Evolutionary conservation across 2,888 invertebrate genomes (phyloP).

Genomic region (Chrysopilus asiliformis): DNA sequence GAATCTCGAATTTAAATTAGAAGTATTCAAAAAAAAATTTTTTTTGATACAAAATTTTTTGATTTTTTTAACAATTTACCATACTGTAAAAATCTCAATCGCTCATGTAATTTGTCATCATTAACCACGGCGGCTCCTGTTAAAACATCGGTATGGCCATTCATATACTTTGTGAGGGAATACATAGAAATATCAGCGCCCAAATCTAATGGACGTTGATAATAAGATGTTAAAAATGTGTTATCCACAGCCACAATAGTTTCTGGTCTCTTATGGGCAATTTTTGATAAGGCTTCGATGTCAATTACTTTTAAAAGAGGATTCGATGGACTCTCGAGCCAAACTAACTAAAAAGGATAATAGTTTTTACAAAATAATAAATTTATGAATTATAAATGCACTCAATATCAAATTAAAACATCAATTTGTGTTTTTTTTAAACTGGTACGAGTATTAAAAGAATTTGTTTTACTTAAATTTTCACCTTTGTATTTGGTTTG

Average conservation of each 20-base stretch:
- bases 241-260: conserved; percentile 65
- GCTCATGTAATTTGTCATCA: background rate
- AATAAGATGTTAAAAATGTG: conserved; percentile 74
- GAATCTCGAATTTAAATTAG: background rate
- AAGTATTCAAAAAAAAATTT: too few species aligned
- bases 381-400: background rate
- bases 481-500: conserved; percentile 71
- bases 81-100: background rate
- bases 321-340: conserved; percentile 12
- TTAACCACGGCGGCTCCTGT: conserved; percentile 59
- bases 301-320: conserved; percentile 10
- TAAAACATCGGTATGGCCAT: conserved; percentile 85
- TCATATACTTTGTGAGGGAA: conserved; percentile 87
- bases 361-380: conserved; percentile 1
- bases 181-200: conserved; percentile 79
- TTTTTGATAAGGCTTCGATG: conserved; percentile 6
- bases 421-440: too few species aligned
- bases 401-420: background rate
- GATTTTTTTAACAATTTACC: background rate
- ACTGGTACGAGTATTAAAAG: too few species aligned
- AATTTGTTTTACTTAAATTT: too few species aligned
- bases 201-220: conserved; percentile 69
- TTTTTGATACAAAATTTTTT: too few species aligned
- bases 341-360: conserved; percentile 5
- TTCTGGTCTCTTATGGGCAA: background rate